Conservation (phyloP, 2,888 invertebrate species). For the Emmelina monodactyla region DNA sequence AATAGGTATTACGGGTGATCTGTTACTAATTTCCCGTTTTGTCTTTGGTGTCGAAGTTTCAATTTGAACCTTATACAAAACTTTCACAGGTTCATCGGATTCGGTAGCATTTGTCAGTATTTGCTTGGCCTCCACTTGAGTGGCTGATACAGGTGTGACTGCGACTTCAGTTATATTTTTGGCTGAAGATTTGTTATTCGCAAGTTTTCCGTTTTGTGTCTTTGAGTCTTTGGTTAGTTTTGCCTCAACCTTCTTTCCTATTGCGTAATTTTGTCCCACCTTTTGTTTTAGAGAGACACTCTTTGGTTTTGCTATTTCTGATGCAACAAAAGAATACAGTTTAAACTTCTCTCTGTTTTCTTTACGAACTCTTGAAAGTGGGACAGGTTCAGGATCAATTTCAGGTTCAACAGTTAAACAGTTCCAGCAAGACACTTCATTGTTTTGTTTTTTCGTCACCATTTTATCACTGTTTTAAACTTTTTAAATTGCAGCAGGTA, state of each 20-base stretch:
- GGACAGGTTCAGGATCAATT: conserved; percentile 22
- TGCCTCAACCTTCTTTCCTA: conserved; percentile 39
- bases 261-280: conserved; percentile 36
- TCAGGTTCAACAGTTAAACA: conserved; percentile 33
- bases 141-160: not conserved
- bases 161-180: conserved; percentile 1
- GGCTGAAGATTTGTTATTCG: conserved; percentile 1
- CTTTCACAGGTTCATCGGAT: conserved; percentile 13
- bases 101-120: too few relatives aligned
- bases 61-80: conserved; percentile 25
- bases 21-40: not conserved
- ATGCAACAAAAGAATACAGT: conserved; percentile 40
- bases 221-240: conserved; percentile 18
- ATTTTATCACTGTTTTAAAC: conserved; percentile 15
- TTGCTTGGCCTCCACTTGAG: not conserved
- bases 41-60: conserved; percentile 18
- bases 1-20: not conserved
- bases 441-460: conserved; percentile 20
- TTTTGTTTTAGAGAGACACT: conserved; percentile 42
- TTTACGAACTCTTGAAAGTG: conserved; percentile 33
- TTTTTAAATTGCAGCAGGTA: conserved; percentile 9
- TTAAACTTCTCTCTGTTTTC: conserved; percentile 37
- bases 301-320: conserved; percentile 42
- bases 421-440: conserved; percentile 45
- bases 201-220: not conserved